phyloP scores from a whole-genome alignment of 2,113 vertebrate genomes.

The Alethe diademata region DNA sequence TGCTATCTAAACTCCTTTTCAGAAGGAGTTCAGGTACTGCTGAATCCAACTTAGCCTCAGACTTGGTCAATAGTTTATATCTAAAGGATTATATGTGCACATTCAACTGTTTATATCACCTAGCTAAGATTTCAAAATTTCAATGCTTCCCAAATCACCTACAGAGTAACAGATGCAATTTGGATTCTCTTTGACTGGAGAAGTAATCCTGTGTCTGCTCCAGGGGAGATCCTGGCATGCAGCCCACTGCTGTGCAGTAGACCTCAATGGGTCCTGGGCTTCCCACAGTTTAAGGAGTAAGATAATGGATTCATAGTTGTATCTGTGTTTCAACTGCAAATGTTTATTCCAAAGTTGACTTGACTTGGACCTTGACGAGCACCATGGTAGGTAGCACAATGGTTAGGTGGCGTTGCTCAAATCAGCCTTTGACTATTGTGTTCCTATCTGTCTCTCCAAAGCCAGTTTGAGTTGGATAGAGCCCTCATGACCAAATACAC shows the following conservation, averaged over 20 bases:
- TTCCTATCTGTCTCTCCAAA: background rate
- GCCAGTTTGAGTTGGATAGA: background rate
- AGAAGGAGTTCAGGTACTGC: background rate
- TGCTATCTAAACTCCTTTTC: background rate
- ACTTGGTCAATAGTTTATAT: background rate
- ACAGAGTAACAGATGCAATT: background rate
- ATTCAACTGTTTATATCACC: background rate
- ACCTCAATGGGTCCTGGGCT: background rate
- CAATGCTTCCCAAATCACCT: background rate
- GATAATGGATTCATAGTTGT: background rate
- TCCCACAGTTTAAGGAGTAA: background rate
- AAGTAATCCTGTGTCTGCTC: background rate
- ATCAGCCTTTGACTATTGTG: background rate
- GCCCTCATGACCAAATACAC: background rate
- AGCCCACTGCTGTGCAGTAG: background rate
- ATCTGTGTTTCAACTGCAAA: background rate
- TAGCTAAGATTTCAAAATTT: background rate
- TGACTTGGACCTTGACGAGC: background rate
- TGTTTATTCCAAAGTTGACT: background rate
- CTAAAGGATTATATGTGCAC: background rate
- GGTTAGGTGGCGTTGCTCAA: background rate
- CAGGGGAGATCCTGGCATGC: background rate
- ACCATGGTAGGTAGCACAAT: background rate
- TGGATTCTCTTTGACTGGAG: background rate
- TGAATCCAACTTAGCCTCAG: background rate